Evolutionary conservation across 2,113 vertebrate genomes (phyloP), one percentile per base, ranked within the genome.

Genomic region (Nibea albiflora): DNA sequence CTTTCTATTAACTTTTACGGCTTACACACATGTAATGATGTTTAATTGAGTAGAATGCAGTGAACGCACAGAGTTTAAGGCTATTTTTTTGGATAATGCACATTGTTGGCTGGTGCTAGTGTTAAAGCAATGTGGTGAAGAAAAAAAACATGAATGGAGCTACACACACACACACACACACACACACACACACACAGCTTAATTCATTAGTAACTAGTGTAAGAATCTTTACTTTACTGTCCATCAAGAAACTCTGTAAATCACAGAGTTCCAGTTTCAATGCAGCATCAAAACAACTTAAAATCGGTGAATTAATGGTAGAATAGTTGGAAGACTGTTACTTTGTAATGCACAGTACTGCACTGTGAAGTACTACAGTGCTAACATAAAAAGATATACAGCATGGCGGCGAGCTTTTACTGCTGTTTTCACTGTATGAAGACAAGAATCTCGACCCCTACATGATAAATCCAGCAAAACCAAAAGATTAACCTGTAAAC

Each of bases 1-100:
- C 88, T 86, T 83, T 86, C 78, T 85, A 83, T 91, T 87, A 84
- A 83, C 85, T 89, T 91, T 91, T 87, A 93, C 81, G 72, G 62
- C 31, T 76, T 72, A 85, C 88, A 89, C 84, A 72, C 83, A 89
- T 89, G 78, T 73, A 87, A 85, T 77, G 63, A 52, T 26, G 44
- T 83, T 83, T 85, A 85, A 89, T 49, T 77, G 74, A 85, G 73
- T 76, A 73, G 52, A 91, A 82, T 81, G 80, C 8, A 35, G 35
- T 35, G 35, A 35, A 35, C 4, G 35, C 50, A 52, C 39, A 81
- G 31, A 35, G 74, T 74, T 69, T 50, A 20, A 78, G 73, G 61
- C 42, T 68, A 39, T 76, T 84, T 67, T 24, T 53, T 61, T 70
- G 65, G 65, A 80, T 60, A 0, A 31, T 60, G 46, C 62, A 75